Base-by-base conservation (phyloP, 1,140 invertebrate genomes). In the Sycophaga agraensis region DNA sequence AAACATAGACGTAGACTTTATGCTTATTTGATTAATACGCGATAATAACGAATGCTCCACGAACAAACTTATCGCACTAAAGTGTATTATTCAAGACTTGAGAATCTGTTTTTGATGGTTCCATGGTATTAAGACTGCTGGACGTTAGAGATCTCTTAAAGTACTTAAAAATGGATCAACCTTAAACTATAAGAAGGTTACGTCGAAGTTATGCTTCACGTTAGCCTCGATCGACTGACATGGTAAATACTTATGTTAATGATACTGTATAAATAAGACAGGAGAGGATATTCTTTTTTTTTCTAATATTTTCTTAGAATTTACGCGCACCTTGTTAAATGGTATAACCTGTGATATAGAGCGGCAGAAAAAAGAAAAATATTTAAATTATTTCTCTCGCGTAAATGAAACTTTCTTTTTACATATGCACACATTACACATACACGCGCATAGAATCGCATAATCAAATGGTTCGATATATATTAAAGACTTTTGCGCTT, bases 341-440 rank as follows among this genome's bases (percentile, higher is more conserved):
- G 72, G 74, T 72, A 73, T 78, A 73, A 77, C 77, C 77, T 80
- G 78, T 80, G 78, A 80, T 79, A 80, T 77, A 70, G 73, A 75
- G 74, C 74, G 66, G 17, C 55, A 45, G 48, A 63, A 51, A 58
- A 51, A 63, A 51, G 26, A 49, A n/a, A n/a, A n/a, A n/a, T 43
- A 49, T 56, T 56, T 49, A 49, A 61, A 60, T 17, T 17, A 60
- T 31, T 48, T 55, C 40, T 61, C 43, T 54, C 34, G 59, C 59
- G 50, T 40, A 34, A 55, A 61, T 46, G 40, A 61, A 21, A 60
- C 28, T 51, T 53, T 37, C 5, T 31, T 40, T 16, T 59, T 42
- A 28, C 26, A 45, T 6, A 37, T 14, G 14, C 16, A 28, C 35
- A 46, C 28, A 24, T 9, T 11, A 26, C 14, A 21, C 19, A 49